Conservation (phyloP, 2,797 vertebrate species). For the Leptatherina wallacei region DNA sequence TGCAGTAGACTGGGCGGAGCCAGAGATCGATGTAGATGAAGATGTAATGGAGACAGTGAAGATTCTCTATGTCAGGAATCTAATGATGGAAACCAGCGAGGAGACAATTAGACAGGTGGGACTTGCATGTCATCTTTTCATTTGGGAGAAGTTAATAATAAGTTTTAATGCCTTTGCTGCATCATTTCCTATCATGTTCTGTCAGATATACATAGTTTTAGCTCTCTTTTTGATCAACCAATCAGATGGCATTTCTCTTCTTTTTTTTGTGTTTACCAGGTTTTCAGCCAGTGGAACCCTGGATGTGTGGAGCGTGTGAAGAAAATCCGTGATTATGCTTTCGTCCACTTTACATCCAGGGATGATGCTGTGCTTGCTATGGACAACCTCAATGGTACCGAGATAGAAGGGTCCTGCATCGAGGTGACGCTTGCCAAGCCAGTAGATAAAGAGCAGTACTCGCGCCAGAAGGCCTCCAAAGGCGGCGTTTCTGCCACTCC, state of each 20-base stretch:
- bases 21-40: conserved; percentile 98
- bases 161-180: background rate
- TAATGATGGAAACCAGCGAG: conserved; percentile 99
- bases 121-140: background rate
- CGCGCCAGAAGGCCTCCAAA: conserved; percentile 97
- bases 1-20: conserved; percentile 98
- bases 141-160: background rate
- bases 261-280: conserved; percentile 73
- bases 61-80: conserved; percentile 97
- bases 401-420: conserved; percentile 95
- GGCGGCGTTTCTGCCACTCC: conserved; percentile 77
- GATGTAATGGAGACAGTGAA: conserved; percentile 99
- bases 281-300: conserved; percentile 96
- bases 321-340: conserved; percentile 98
- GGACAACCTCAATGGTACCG: conserved; percentile 94
- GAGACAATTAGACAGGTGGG: conserved; percentile 87
- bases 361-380: conserved; percentile 96
- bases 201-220: background rate
- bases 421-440: conserved; percentile 99
- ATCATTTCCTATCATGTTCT: background rate
- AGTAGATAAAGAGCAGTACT: conserved; percentile 98
- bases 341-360: conserved; percentile 95
- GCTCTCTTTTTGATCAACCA: background rate
- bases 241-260: background rate
- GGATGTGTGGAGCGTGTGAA: conserved; percentile 97